These are phyloP conservation scores for western clawed frog (Xenopus tropicalis) DNA, from an alignment of 2,113 vertebrate species.

Conservation along the genomic window UCB_Xtro_10.0 CM004445.2:65611501-65612000, in stretches of 20 bases:
- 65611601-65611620: no score
- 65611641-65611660: no score
- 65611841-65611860: conserved; percentile 45
- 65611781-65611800: conserved; percentile 42
- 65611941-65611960: conserved; percentile 46
- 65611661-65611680: neutral
- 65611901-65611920: conserved; percentile 45
- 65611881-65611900: conserved; percentile 32
- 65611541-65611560: no score
- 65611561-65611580: no score
- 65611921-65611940: conserved; percentile 40
- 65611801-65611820: conserved; percentile 47
- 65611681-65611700: conserved; percentile 46
- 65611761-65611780: conserved; percentile 49
- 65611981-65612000: conserved; percentile 22
- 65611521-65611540: no score
- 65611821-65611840: conserved; percentile 40
- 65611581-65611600: no score
- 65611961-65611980: conserved; percentile 24
- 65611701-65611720: conserved; percentile 56
- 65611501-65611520: no score
- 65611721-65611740: conserved; percentile 50
- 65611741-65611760: conserved; percentile 48
- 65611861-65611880: conserved; percentile 7
- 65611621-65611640: no score